Conservation (phyloP, 2,113 vertebrate genomes). For the Hemiscyllium ocellatum region DNA sequence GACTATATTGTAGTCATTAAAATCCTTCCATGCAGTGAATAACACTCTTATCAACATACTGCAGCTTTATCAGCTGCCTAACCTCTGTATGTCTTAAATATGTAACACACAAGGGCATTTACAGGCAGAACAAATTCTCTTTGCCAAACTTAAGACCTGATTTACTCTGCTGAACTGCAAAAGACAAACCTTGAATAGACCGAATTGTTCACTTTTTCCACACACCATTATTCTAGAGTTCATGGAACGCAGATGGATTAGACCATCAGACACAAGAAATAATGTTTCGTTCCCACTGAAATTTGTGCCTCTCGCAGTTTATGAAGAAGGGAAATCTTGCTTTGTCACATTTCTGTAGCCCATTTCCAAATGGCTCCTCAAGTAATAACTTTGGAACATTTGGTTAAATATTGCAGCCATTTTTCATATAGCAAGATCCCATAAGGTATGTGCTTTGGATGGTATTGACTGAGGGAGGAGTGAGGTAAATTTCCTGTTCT, state of each 20-base stretch:
- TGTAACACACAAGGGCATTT: not conserved
- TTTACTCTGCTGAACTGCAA: not conserved
- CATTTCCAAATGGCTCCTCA: not conserved
- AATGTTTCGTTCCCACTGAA: not conserved
- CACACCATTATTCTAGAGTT: not conserved
- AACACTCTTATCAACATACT: not conserved
- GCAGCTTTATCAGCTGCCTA: not conserved
- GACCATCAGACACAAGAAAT: not conserved
- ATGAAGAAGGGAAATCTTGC: not conserved
- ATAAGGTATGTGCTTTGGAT: not conserved
- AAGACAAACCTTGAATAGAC: not conserved
- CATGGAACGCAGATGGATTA: not conserved
- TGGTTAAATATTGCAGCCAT: not conserved
- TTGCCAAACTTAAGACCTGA: not conserved
- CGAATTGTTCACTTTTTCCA: not conserved
- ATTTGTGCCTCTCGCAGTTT: not conserved
- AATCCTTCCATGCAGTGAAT: not conserved
- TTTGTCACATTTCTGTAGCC: not conserved
- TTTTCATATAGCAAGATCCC: not conserved
- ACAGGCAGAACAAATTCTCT: not conserved
- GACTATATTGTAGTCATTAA: not conserved
- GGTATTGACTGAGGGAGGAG: not conserved
- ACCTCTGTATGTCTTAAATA: not conserved
- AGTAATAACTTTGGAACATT: not conserved
- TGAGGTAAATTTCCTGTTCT: not conserved